phyloP scores from a whole-genome alignment of 2,113 vertebrate genomes.

The Rallus limicola region DNA sequence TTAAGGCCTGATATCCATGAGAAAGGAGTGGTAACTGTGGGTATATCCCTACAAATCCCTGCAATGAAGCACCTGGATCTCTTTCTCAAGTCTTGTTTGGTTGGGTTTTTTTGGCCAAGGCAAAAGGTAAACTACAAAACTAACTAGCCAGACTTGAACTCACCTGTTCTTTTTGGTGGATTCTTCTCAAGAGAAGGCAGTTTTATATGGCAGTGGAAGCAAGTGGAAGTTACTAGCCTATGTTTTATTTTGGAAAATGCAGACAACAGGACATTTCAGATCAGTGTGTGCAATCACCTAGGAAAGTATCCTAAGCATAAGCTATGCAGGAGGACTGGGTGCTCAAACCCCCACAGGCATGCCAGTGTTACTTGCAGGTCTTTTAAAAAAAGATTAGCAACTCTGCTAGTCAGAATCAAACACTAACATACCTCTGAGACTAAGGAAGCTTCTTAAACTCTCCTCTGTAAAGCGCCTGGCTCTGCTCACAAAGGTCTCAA shows the following conservation, averaged over 20 bases:
- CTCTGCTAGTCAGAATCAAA: neutral
- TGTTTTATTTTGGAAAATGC: neutral
- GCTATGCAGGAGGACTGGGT: neutral
- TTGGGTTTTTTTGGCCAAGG: neutral
- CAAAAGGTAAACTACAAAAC: neutral
- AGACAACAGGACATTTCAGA: neutral
- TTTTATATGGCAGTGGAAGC: neutral
- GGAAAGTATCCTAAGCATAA: neutral
- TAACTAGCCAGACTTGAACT: neutral
- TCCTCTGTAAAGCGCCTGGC: slow-evolving; percentile 63
- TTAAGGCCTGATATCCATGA: neutral
- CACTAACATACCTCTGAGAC: slow-evolving; percentile 64
- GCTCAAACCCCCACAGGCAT: neutral
- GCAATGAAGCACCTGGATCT: neutral
- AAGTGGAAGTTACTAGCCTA: neutral
- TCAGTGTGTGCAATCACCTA: neutral
- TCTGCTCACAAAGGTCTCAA: slow-evolving; percentile 76
- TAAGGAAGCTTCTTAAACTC: slow-evolving; percentile 53
- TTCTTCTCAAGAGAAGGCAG: neutral
- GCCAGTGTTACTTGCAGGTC: neutral
- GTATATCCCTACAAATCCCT: neutral
- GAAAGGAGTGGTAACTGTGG: neutral
- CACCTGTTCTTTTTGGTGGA: neutral
- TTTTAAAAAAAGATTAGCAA: neutral
- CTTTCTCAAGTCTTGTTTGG: neutral